Evolutionary conservation across 2,113 vertebrate genomes (phyloP).

Genomic region (Ophiodon elongatus): DNA sequence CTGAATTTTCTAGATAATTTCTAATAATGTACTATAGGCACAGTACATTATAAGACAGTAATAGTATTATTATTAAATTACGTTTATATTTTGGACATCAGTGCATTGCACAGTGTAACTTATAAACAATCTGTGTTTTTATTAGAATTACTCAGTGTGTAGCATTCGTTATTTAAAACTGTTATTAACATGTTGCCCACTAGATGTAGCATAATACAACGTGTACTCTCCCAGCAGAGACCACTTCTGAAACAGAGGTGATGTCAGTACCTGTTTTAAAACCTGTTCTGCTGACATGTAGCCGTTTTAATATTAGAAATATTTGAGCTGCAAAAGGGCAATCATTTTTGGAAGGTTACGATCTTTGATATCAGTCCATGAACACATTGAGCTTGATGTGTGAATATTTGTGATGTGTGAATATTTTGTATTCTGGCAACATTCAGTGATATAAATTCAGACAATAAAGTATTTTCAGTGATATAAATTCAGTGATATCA

Average conservation of each 20-base stretch:
- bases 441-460: conserved; percentile 11
- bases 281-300: neutral
- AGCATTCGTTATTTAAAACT: neutral
- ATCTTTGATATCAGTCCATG: neutral
- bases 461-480: conserved; percentile 14
- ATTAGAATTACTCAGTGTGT: neutral
- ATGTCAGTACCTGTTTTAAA: neutral
- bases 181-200: conserved; percentile 25
- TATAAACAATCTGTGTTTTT: conserved; percentile 9
- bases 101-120: conserved; percentile 1
- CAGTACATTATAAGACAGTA: neutral
- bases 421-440: neutral
- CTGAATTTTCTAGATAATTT: conserved; percentile 12
- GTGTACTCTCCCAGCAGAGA: neutral
- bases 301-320: neutral
- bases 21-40: neutral
- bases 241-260: neutral
- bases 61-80: neutral
- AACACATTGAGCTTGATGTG: neutral
- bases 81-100: neutral
- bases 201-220: conserved; percentile 22
- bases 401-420: neutral
- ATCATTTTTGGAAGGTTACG: neutral
- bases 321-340: neutral
- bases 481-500: conserved; percentile 5